Evolutionary conservation across 2,888 invertebrate species (phyloP).

Genomic region (Drosophila fungiperda): DNA sequence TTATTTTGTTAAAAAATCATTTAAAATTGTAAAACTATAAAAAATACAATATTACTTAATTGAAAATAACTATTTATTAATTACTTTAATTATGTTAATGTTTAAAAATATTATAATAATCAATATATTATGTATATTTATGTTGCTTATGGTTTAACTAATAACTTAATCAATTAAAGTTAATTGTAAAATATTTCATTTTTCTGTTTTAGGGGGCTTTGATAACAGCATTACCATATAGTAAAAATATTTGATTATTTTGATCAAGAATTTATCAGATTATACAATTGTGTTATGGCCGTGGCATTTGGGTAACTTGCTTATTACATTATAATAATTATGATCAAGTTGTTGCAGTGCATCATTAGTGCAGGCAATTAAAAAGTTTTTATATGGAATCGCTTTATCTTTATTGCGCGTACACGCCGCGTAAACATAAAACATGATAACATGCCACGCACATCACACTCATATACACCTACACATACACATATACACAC

Average conservation of each 20-base stretch:
- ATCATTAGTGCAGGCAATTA: conserved; percentile 82
- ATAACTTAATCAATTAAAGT: not conserved
- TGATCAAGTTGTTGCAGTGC: conserved; percentile 80
- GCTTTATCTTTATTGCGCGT: conserved; percentile 78
- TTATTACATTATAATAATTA: conserved; percentile 50
- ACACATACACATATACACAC: not conserved
- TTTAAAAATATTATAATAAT: not conserved
- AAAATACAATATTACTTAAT: not conserved
- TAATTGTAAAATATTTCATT: not conserved
- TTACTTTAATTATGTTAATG: too few relatives aligned
- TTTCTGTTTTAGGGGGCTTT: not conserved
- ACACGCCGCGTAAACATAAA: conserved; percentile 74
- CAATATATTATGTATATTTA: not conserved
- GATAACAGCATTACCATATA: not conserved
- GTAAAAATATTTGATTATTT: not conserved
- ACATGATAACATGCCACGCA: conserved; percentile 59
- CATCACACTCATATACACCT: conserved; percentile 11
- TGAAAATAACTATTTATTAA: not conserved
- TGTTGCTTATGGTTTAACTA: too few relatives aligned
- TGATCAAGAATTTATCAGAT: conserved; percentile 14
- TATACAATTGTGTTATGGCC: conserved; percentile 20
- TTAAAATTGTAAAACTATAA: not conserved
- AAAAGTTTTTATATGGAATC: conserved; percentile 77
- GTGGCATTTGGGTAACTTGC: conserved; percentile 53
- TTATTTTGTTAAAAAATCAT: not conserved